Conservation (phyloP, 2,113 vertebrate genomes). For the Macrotis lagotis region DNA sequence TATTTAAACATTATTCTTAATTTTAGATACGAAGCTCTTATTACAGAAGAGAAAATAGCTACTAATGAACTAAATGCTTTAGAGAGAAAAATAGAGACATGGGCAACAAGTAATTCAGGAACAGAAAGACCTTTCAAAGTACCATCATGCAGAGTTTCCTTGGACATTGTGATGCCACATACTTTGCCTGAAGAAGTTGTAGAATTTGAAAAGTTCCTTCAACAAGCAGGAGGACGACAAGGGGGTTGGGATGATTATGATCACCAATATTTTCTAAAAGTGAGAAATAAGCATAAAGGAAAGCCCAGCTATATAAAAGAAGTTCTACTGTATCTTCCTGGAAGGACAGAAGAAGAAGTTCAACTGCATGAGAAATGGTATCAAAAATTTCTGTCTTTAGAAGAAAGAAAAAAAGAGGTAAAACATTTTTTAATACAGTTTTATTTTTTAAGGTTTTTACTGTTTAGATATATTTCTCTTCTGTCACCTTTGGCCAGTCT, state of each 20-base stretch:
- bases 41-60: slow-evolving; percentile 89
- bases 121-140: slow-evolving; percentile 73
- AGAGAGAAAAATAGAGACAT: slow-evolving; percentile 91
- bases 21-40: slow-evolving; percentile 90
- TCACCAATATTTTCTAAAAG: slow-evolving; percentile 90
- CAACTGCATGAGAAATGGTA: slow-evolving; percentile 91
- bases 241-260: slow-evolving; percentile 95
- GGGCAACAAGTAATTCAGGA: slow-evolving; percentile 80
- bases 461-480: background rate
- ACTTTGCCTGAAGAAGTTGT: slow-evolving; percentile 87
- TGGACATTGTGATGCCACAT: slow-evolving; percentile 69
- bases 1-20: slow-evolving; percentile 64
- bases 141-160: slow-evolving; percentile 74
- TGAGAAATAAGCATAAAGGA: slow-evolving; percentile 89
- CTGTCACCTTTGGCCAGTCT: background rate
- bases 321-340: slow-evolving; percentile 86
- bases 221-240: slow-evolving; percentile 87
- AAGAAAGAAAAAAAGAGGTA: slow-evolving; percentile 93
- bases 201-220: slow-evolving; percentile 90
- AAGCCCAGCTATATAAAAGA: slow-evolving; percentile 85
- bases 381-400: slow-evolving; percentile 87
- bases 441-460: background rate
- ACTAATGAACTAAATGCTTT: slow-evolving; percentile 87
- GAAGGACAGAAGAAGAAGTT: slow-evolving; percentile 88
- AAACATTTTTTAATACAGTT: slow-evolving; percentile 35